Conservation (phyloP, 1,140 invertebrate species). For the Druon quercuslanigerum region DNA sequence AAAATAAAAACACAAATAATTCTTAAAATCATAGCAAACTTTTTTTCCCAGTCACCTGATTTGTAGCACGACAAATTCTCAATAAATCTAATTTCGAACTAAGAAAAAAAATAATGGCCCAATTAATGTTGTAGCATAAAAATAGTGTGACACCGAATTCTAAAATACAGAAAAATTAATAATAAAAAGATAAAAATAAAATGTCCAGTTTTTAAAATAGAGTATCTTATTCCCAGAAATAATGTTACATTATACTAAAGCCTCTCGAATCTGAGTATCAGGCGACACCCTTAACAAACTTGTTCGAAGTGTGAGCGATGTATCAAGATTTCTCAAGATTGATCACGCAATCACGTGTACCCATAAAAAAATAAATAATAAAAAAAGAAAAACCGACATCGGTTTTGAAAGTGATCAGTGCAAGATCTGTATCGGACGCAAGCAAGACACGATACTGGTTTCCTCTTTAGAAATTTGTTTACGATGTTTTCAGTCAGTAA, state of each 20-base stretch:
- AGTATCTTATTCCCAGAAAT: slow-evolving; percentile 7
- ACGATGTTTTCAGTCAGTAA: slow-evolving; percentile 6
- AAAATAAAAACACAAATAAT: too few relatives aligned
- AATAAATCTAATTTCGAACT: too few relatives aligned
- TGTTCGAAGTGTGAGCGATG: background rate
- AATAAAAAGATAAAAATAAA: background rate
- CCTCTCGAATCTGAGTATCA: background rate
- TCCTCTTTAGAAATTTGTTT: background rate
- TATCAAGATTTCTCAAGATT: slow-evolving; percentile 20
- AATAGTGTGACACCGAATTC: too few relatives aligned
- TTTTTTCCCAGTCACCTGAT: too few relatives aligned
- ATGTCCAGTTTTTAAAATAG: background rate
- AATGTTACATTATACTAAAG: background rate
- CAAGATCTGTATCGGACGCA: background rate
- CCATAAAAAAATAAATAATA: background rate
- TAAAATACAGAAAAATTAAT: too few relatives aligned
- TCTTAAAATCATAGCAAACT: too few relatives aligned
- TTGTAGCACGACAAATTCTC: too few relatives aligned
- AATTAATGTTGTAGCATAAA: too few relatives aligned
- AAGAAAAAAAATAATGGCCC: too few relatives aligned
- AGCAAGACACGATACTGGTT: background rate
- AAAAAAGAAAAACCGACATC: background rate
- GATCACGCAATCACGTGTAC: background rate
- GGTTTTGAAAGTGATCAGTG: background rate
- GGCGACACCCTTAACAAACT: slow-evolving; percentile 23